phyloP scores from a whole-genome alignment of 2,113 vertebrate genomes.

The Ptyas mucosa region DNA sequence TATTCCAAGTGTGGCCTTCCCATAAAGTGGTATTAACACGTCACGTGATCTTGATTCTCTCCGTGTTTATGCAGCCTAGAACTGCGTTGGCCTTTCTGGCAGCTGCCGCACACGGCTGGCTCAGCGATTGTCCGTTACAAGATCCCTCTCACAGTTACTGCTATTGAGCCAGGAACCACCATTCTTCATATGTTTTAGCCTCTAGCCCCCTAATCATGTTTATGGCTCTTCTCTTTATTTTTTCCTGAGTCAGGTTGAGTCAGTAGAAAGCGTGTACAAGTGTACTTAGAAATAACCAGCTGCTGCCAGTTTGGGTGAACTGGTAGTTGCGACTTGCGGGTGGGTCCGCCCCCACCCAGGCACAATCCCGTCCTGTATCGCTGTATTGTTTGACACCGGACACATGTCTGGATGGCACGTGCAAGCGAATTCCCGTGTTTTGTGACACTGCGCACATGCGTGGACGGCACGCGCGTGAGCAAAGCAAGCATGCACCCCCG shows the following conservation, averaged over 20 bases:
- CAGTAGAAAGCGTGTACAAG: fast-evolving
- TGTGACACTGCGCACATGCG: no score
- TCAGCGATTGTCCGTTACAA: not conserved
- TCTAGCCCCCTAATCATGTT: not conserved
- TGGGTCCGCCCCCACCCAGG: no score
- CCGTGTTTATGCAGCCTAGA: not conserved
- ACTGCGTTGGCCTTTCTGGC: not conserved
- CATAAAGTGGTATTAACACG: no score
- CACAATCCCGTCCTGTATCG: no score
- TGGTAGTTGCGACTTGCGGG: no score
- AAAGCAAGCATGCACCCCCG: no score
- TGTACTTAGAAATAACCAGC: not conserved
- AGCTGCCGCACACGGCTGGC: not conserved
- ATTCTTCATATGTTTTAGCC: not conserved
- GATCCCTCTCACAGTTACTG: not conserved
- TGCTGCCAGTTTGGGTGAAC: no score
- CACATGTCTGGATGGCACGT: no score
- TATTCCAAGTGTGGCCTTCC: no score
- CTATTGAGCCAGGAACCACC: not conserved
- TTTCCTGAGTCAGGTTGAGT: not conserved
- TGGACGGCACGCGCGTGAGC: no score
- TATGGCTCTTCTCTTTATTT: not conserved
- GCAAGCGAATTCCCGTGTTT: no score
- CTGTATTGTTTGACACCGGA: no score
- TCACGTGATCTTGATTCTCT: not conserved